Percentiles rank a stretch among this genome's conserved stretches.
phyloP scores from a whole-genome alignment of 1,140 invertebrate species.

The Euborellia annulipes region DNA sequence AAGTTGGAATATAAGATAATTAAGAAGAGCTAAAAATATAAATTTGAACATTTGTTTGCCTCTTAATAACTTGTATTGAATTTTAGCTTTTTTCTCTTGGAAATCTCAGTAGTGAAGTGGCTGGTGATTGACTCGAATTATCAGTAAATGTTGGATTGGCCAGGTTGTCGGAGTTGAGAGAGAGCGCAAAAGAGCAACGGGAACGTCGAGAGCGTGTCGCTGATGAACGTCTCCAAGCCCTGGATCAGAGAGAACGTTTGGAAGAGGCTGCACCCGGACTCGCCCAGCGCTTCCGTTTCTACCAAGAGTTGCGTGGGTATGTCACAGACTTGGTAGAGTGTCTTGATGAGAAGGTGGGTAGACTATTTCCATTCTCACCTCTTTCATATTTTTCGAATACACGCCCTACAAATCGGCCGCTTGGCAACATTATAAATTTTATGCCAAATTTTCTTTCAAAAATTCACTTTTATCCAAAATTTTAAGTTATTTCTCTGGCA shows the following conservation, averaged over 20 bases:
- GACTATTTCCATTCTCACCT: constrained; percentile 7
- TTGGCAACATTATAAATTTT: too few relatives aligned
- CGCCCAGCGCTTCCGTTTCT: constrained; percentile 70
- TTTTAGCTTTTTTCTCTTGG: too few relatives aligned
- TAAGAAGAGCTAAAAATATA: too few relatives aligned
- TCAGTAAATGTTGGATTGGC: constrained; percentile 8
- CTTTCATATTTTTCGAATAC: not conserved
- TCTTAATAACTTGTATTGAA: too few relatives aligned
- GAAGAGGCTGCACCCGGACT: constrained; percentile 46
- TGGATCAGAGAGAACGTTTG: constrained; percentile 40
- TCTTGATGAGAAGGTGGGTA: constrained; percentile 75
- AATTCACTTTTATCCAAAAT: too few relatives aligned
- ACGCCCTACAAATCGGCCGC: too few relatives aligned
- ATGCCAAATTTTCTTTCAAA: too few relatives aligned
- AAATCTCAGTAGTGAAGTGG: too few relatives aligned
- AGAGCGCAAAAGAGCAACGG: constrained; percentile 15
- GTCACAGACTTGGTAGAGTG: constrained; percentile 93
- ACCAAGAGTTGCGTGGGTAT: constrained; percentile 91
- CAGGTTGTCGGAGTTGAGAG: constrained; percentile 39
- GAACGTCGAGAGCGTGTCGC: constrained; percentile 28
- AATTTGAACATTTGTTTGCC: too few relatives aligned
- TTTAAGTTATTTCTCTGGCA: too few relatives aligned
- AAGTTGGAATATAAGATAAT: too few relatives aligned
- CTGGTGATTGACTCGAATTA: too few relatives aligned
- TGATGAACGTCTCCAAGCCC: constrained; percentile 41